Conservation (phyloP, 2,113 vertebrate genomes). For the Macroglossus sobrinus region DNA sequence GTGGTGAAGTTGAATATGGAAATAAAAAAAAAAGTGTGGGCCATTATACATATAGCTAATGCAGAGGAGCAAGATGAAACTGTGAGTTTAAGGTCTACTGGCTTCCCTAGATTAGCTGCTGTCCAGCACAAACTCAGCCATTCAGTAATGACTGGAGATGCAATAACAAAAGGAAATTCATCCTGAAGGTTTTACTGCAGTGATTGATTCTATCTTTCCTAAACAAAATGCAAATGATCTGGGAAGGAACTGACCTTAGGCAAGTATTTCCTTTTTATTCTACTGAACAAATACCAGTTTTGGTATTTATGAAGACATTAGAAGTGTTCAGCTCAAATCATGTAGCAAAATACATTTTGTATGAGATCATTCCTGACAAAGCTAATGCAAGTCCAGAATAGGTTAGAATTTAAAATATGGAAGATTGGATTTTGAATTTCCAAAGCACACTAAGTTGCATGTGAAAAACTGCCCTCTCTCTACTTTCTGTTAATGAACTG, state of each 20-base stretch:
- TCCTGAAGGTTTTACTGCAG: slow-evolving; percentile 56
- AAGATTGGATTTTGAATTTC: background rate
- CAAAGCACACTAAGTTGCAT: background rate
- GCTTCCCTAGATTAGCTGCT: background rate
- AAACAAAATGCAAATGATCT: slow-evolving; percentile 63
- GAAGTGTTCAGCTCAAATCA: slow-evolving; percentile 47
- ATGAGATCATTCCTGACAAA: slow-evolving; percentile 38
- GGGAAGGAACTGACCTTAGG: slow-evolving; percentile 41
- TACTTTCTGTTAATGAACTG: background rate
- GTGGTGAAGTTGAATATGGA: background rate
- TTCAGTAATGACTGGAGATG: background rate
- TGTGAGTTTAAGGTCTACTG: background rate
- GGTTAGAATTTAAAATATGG: background rate
- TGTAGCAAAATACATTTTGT: slow-evolving; percentile 44
- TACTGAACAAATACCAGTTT: slow-evolving; percentile 56
- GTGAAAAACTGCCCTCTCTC: background rate
- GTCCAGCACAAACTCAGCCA: background rate
- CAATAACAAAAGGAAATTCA: slow-evolving; percentile 29
- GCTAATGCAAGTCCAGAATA: background rate
- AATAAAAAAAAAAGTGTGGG: background rate
- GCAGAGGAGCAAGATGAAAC: background rate
- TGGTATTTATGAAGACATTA: slow-evolving; percentile 34
- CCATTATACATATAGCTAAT: background rate
- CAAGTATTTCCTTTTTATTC: slow-evolving; percentile 58
- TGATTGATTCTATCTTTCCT: slow-evolving; percentile 53